phyloP scores from a whole-genome alignment of 2,113 vertebrate genomes.

The Osmerus eperlanus region DNA sequence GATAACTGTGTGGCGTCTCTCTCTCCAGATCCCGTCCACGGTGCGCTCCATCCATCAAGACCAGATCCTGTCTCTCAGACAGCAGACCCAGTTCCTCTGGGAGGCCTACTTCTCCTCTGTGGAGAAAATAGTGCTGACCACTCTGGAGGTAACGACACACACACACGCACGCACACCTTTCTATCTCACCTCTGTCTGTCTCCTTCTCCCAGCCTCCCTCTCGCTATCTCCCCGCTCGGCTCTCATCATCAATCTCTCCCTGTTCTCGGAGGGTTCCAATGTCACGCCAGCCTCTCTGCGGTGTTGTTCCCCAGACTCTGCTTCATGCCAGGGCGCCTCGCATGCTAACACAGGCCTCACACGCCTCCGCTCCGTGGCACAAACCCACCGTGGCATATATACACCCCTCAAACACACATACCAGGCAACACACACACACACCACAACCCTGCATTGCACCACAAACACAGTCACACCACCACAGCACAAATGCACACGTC shows the following conservation, averaged over 20 bases:
- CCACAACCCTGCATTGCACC: no score
- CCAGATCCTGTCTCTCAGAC: slow-evolving; percentile 67
- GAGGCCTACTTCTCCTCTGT: slow-evolving; percentile 71
- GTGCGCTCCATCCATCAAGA: slow-evolving; percentile 72
- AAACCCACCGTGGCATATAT: no score
- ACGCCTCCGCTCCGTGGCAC: no score
- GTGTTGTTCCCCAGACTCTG: neutral
- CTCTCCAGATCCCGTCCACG: slow-evolving; percentile 63
- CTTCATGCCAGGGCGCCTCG: neutral
- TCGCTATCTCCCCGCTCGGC: neutral
- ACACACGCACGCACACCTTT: neutral
- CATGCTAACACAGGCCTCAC: neutral
- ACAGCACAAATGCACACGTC: neutral
- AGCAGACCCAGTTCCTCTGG: slow-evolving; percentile 73
- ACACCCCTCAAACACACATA: no score
- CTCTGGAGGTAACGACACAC: slow-evolving; percentile 39
- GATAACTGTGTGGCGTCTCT: slow-evolving; percentile 1
- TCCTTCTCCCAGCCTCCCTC: neutral
- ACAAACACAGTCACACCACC: slow-evolving; percentile 4
- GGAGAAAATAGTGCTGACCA: slow-evolving; percentile 72
- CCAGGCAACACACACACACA: no score
- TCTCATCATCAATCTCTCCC: slow-evolving; percentile 30
- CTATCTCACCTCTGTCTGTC: neutral
- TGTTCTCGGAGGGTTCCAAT: slow-evolving; percentile 17
- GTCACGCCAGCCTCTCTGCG: slow-evolving; percentile 24